Evolutionary conservation across 2,888 invertebrate species (phyloP).

Genomic region (Nebria salina): DNA sequence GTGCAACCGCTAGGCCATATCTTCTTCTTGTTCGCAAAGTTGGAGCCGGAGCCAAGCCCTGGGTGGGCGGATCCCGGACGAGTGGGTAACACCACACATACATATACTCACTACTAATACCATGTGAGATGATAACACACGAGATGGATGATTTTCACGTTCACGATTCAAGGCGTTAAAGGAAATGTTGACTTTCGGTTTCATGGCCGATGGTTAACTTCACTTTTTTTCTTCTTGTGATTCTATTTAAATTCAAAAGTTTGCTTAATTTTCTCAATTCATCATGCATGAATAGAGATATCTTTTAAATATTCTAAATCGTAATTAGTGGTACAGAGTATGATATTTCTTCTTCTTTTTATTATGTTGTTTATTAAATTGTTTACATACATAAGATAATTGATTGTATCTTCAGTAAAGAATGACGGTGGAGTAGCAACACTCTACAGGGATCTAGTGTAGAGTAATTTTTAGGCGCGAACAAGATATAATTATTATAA

Average conservation of each 20-base stretch:
- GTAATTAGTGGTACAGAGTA: too few species aligned
- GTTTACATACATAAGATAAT: too few species aligned
- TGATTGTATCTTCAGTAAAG: too few species aligned
- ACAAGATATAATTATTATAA: too few species aligned
- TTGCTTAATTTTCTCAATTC: not conserved
- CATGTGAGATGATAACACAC: not conserved
- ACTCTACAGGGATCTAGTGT: too few species aligned
- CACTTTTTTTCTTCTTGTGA: not conserved
- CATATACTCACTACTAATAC: not conserved
- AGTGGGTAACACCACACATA: not conserved
- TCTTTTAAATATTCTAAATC: too few species aligned
- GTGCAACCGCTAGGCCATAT: conserved; percentile 7
- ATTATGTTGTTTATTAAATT: too few species aligned
- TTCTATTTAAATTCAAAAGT: not conserved
- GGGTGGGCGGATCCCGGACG: not conserved
- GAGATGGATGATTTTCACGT: not conserved
- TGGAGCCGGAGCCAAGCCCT: not conserved
- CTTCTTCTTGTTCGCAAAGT: conserved; percentile 8
- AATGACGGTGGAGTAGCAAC: too few species aligned
- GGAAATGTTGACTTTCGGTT: not conserved
- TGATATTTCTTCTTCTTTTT: too few species aligned
- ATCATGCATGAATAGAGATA: not conserved
- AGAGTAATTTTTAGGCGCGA: too few species aligned
- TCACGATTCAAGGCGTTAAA: not conserved
- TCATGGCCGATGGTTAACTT: not conserved